Conservation (phyloP, 2,113 vertebrate species). For the Romanogobio albipinnatus region DNA sequence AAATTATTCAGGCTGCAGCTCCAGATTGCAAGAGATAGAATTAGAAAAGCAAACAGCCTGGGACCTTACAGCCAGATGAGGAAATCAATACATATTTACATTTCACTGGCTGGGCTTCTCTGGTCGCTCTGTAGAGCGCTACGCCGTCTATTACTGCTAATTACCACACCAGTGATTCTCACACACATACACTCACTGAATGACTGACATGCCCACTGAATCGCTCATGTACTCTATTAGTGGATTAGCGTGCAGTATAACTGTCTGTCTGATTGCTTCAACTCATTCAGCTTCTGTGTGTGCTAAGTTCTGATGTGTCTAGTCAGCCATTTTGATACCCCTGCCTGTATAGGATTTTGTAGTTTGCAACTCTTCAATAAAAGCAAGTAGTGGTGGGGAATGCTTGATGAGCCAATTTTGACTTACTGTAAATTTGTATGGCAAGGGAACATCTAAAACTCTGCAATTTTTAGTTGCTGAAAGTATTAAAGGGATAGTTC, state of each 20-base stretch:
- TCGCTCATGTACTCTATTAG: constrained; percentile 25
- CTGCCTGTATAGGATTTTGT: background rate
- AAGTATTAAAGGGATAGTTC: background rate
- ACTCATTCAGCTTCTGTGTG: background rate
- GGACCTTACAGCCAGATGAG: constrained; percentile 50
- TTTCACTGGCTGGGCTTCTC: constrained; percentile 48
- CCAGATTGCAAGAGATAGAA: constrained; percentile 50
- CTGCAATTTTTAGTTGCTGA: background rate
- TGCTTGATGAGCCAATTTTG: constrained; percentile 13
- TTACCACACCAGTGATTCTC: constrained; percentile 39
- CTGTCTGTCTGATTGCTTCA: constrained; percentile 13
- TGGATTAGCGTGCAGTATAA: background rate
- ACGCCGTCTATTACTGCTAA: constrained; percentile 35
- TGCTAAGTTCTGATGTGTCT: background rate
- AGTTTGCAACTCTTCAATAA: constrained; percentile 34
- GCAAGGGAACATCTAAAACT: background rate
- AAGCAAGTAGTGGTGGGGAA: background rate
- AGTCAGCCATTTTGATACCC: constrained; percentile 17
- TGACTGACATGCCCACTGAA: constrained; percentile 18
- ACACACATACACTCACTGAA: constrained; percentile 2
- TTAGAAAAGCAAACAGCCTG: constrained; percentile 58
- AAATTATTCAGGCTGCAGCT: constrained; percentile 55
- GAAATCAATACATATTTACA: constrained; percentile 61
- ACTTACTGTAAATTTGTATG: background rate
- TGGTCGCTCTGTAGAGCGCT: constrained; percentile 32